Evolutionary conservation across 2,888 invertebrate genomes (phyloP), one percentile per base, ranked within the genome.

Genomic region (Caenorhabditis becei): DNA sequence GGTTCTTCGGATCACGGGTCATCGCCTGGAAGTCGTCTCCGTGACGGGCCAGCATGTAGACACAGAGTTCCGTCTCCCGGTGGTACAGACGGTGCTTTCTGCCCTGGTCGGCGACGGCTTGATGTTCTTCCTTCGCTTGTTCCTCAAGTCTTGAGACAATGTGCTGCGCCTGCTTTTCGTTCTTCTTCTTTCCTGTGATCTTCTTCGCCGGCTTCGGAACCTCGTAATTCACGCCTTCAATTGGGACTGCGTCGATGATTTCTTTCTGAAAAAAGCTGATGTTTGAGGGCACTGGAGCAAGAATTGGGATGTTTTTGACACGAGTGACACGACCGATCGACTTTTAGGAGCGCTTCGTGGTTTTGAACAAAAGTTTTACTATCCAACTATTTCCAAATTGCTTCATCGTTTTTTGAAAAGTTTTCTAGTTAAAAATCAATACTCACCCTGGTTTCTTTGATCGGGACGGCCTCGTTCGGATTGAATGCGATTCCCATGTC

Each of bases 11-110:
- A 71, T 90, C 89, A 1, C 88, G 80, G 2, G 88, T 80, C 89
- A 90, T 90, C 26, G 89, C 89, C 83, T 87, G 82, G 66, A 83
- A 89, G 67, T 89, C 89, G 8, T 86, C 82, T 14, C 86, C 88
- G 66, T 89, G 87, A 24, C 85, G 75, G 16, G 83, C 84, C 28
- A 88, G 37, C 87, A 89, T 88, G 67, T 87, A 86, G 54, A 85
- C 82, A 84, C 88, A 89, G 44, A 89, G 83, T 54, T 89, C 83
- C 20, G 88, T 75, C 65, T 89, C 89, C 18, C 86, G 66, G 32
- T 86, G 83, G 35, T 80, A 84, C 4, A 89, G 71, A 10, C 70
- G 70, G 62, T 72, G 77, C 44, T 80, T 82, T 56, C 88, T 74
- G 26, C 67, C 69, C 72, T 84, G 69, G 20, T 56, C 67, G 26